phyloP scores from a whole-genome alignment of 2,113 vertebrate genomes.

The Sinocyclocheilus anshuiensis region DNA sequence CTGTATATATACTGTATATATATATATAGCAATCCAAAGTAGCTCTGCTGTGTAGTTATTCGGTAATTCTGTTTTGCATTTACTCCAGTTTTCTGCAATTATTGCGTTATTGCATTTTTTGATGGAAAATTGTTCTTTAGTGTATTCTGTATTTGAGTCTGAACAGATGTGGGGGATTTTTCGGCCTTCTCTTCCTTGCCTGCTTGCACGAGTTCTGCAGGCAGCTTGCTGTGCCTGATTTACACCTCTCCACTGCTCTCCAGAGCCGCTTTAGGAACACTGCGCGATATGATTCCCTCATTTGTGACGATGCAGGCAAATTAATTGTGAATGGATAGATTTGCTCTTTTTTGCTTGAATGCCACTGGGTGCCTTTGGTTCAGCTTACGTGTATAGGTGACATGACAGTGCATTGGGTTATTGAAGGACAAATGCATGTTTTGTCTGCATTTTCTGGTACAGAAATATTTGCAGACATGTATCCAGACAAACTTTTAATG shows the following conservation, averaged over 20 bases:
- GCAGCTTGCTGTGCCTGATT: not conserved
- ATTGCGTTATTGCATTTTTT: not conserved
- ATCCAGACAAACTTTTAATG: not conserved
- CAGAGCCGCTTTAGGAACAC: not conserved
- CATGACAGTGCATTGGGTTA: not conserved
- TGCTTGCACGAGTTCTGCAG: not conserved
- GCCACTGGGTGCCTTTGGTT: not conserved
- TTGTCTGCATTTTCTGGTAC: conserved; percentile 16
- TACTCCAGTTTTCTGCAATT: not conserved
- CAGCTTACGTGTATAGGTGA: not conserved
- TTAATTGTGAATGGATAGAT: conserved; percentile 33
- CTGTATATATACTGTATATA: too few species aligned
- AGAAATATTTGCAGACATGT: conserved; percentile 21
- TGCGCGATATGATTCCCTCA: not conserved
- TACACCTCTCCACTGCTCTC: conserved; percentile 18
- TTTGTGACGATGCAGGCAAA: conserved; percentile 38
- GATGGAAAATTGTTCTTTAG: not conserved
- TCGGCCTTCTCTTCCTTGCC: not conserved
- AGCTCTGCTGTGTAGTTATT: not conserved
- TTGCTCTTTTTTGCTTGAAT: not conserved
- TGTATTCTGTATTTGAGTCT: conserved; percentile 7
- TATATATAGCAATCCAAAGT: not conserved
- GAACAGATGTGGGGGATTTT: conserved; percentile 10
- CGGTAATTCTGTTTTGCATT: not conserved
- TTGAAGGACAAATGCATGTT: not conserved